These are phyloP conservation scores for Acrocephalus arundinaceus DNA, from an alignment of 2,113 vertebrate genomes.

Conservation along the genomic window DNA sequence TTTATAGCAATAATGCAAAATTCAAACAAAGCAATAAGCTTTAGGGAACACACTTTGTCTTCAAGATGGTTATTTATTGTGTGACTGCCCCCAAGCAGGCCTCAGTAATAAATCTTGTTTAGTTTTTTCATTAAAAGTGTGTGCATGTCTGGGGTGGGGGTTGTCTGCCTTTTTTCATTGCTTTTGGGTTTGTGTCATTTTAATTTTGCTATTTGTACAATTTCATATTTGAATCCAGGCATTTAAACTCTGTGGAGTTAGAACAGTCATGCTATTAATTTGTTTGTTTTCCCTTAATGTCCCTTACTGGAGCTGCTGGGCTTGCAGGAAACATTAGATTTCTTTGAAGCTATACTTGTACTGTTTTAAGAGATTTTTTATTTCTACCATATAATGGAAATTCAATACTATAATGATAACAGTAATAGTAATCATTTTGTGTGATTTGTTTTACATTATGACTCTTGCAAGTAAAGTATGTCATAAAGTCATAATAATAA, in stretches of 20 bases:
- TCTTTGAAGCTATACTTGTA: background rate
- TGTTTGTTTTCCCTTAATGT: background rate
- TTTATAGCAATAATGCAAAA: background rate
- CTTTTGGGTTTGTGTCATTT: background rate
- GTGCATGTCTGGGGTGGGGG: rapidly evolving
- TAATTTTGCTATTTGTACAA: background rate
- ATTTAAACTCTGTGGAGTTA: background rate
- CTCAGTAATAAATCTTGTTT: background rate
- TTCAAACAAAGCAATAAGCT: background rate
- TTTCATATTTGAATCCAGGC: background rate
- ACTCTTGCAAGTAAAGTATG: background rate
- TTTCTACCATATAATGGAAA: background rate
- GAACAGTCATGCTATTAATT: background rate
- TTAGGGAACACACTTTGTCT: background rate
- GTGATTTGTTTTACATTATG: background rate
- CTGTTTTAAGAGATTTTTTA: background rate
- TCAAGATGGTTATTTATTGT: background rate
- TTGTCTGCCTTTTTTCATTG: background rate
- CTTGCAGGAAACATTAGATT: background rate
- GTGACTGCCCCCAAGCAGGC: background rate
- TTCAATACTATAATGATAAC: background rate
- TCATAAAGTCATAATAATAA: background rate
- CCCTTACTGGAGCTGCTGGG: background rate
- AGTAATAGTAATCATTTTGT: background rate
- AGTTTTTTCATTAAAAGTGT: background rate